Base-by-base conservation (phyloP, 2,797 vertebrate genomes). In the Myotis pilosus region DNA sequence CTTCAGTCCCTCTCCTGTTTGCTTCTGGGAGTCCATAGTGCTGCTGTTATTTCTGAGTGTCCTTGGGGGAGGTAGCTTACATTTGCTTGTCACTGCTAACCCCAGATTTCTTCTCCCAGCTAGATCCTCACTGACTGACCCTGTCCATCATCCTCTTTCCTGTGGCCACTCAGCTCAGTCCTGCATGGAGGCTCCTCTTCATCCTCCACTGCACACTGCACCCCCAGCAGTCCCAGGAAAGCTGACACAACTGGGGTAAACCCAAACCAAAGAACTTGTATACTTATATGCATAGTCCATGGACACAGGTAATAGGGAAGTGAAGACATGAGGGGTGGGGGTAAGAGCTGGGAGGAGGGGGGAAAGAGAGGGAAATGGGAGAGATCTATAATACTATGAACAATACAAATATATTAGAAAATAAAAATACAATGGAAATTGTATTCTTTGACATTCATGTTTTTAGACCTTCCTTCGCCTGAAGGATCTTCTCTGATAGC, bases 141-240 rank as follows among this genome's bases (percentile, higher is more conserved):
- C 82, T 28, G 44, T 0, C 3, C 25, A 0, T 20, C 55, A 15
- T 4, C 25, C 13, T 7, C 33, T 16, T 9, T 15, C 30, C 30
- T 28, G n/a, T 2, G n/a, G 44, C 13, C 0, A 0, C n/a, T 28
- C 4, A 36, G 84, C 3, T 62, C 38, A 60, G 64, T 36, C 5
- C 41, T 19, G 4, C 1, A 1, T 0, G 7, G 36, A 55, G 6
- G 1, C 1, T 25, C 38, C 53, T 10, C 3, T 10, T 53, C 41
- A 2, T 20, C 53, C 20, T 41, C 25, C 28, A 69, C 3, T 55
- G 49, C 13, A 28, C 25, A 17, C 0, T 0, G 5, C 69, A 33
- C 6, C 25, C 57, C 11, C 38, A 25, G 23, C 2, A 16, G 19
- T 11, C 13, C n/a, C 12, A 15, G 25, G 30, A 38, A 76, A 36